phyloP scores from a whole-genome alignment of 2,797 vertebrate species.

The Argya squamiceps region DNA sequence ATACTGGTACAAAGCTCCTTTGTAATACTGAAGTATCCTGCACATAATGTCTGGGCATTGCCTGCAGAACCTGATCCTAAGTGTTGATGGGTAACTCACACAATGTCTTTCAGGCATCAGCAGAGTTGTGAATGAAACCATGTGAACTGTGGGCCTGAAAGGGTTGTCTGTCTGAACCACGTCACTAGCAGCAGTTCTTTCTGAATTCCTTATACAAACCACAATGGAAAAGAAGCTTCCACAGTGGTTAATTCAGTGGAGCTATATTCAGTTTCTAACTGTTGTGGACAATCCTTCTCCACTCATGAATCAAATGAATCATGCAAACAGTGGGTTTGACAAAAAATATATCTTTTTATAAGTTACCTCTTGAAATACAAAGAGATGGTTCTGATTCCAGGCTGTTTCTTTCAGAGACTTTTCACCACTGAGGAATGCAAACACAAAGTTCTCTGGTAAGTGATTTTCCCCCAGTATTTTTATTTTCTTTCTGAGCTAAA shows the following conservation, averaged over 20 bases:
- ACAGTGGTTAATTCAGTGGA: neutral
- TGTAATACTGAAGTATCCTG: neutral
- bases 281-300: neutral
- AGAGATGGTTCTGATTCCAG: slow-evolving; percentile 19
- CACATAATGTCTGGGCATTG: neutral
- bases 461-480: neutral
- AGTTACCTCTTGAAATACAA: slow-evolving; percentile 66
- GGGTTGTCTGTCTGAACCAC: neutral
- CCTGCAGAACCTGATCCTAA: neutral
- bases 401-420: neutral
- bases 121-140: neutral
- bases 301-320: neutral
- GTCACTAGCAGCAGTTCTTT: neutral
- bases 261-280: neutral
- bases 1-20: neutral
- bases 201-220: neutral
- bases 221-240: neutral
- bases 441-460: neutral
- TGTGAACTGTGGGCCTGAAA: neutral
- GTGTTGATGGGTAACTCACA: neutral
- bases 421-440: slow-evolving; percentile 15
- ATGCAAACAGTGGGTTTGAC: neutral
- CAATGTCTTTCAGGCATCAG: neutral
- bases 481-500: neutral
- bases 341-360: neutral